Percentiles rank a stretch among this genome's conserved stretches.
Evolutionary conservation across 1,140 invertebrate genomes (phyloP).

Genomic region (Euwallacea fornicatus): DNA sequence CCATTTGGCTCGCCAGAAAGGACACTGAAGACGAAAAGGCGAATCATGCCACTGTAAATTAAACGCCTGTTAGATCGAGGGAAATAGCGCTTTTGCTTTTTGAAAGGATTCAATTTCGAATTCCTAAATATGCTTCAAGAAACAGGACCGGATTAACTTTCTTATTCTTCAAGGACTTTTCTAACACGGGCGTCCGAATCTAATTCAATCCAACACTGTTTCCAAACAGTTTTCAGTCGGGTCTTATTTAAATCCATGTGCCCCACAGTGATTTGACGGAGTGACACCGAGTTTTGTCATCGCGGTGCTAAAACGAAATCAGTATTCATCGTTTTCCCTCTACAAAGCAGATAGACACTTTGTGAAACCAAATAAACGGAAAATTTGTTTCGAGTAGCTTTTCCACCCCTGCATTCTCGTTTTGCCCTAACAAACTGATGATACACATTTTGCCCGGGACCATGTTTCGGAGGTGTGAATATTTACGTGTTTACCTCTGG

Average conservation of each 20-base stretch:
- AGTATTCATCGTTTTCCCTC: constrained; percentile 35
- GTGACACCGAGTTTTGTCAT: constrained; percentile 22
- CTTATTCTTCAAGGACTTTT: background rate
- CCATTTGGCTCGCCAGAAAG: constrained; percentile 25
- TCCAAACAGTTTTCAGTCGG: too few species aligned
- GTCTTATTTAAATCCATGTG: constrained; percentile 7
- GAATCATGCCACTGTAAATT: constrained; percentile 33
- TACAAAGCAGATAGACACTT: constrained; percentile 36
- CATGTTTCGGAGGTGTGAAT: constrained; percentile 27
- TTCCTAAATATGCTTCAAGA: background rate
- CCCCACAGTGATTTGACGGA: background rate
- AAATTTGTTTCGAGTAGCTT: constrained; percentile 36
- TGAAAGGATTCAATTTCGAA: constrained; percentile 31
- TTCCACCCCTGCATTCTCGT: constrained; percentile 30
- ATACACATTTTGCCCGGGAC: constrained; percentile 24
- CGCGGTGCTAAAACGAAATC: constrained; percentile 28
- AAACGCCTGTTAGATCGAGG: constrained; percentile 30
- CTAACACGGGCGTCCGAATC: background rate
- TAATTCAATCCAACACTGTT: too few species aligned
- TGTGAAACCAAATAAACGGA: constrained; percentile 36
- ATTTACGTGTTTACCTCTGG: constrained; percentile 2
- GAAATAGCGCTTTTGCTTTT: background rate
- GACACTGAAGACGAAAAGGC: constrained; percentile 28
- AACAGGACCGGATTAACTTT: background rate
- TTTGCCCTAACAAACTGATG: constrained; percentile 30